Evolutionary conservation across 2,797 vertebrate species (phyloP).

Genomic region (Chaetodon trifasciatus): DNA sequence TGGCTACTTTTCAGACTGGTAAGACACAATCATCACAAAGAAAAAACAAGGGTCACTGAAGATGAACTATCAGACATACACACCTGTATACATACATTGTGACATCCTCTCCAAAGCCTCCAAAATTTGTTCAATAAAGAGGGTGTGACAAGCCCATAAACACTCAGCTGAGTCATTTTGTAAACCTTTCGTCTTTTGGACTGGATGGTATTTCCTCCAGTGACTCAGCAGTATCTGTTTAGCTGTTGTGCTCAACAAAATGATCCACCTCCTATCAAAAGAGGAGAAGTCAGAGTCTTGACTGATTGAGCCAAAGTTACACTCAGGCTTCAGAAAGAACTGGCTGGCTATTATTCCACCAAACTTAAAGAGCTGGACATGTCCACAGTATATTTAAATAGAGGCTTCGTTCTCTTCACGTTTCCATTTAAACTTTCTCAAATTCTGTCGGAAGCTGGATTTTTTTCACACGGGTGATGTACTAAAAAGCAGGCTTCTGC

Average conservation of each 20-base stretch:
- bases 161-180: background rate
- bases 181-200: background rate
- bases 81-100: no score
- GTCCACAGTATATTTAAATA: background rate
- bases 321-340: background rate
- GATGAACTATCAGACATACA: background rate
- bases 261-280: background rate
- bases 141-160: background rate
- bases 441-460: background rate
- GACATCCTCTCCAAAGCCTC: no score
- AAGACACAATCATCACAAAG: conserved; percentile 41
- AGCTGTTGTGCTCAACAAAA: background rate
- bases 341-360: background rate
- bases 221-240: conserved; percentile 11
- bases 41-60: background rate
- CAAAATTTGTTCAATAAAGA: background rate
- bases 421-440: background rate
- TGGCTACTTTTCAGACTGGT: conserved; percentile 70
- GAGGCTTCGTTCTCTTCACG: background rate
- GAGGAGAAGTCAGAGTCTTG: no score
- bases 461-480: background rate
- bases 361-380: background rate
- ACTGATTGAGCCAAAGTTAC: no score
- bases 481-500: background rate
- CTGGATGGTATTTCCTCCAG: background rate